phyloP scores from a whole-genome alignment of 1,140 invertebrate species.

The Drosophila obscura region DNA sequence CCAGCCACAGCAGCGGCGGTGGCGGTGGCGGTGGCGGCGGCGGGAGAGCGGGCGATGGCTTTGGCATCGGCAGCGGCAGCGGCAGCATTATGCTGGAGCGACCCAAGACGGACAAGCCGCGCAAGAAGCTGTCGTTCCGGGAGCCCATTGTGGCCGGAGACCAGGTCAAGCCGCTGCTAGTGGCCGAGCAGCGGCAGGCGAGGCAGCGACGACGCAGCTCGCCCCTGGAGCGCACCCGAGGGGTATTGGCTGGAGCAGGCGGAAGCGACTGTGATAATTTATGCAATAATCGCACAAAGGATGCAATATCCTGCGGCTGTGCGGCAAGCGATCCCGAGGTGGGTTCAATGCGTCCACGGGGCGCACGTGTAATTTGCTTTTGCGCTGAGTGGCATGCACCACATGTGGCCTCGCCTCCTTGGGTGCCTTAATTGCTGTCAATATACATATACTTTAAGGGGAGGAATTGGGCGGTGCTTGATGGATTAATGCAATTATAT shows the following conservation, averaged over 20 bases:
- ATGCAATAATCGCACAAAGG: conserved; percentile 74
- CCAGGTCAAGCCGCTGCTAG: conserved; percentile 54
- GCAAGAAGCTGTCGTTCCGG: conserved; percentile 93
- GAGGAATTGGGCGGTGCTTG: conserved; percentile 9
- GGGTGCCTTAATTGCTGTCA: conserved; percentile 52
- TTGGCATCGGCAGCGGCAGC: conserved; percentile 28
- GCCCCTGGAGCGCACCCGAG: conserved; percentile 57
- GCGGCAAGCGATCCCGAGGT: conserved; percentile 71
- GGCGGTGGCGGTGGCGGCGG: conserved; percentile 35
- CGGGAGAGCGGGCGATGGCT: not conserved
- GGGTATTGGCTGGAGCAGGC: not conserved
- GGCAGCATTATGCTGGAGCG: conserved; percentile 64
- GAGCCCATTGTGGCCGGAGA: conserved; percentile 86
- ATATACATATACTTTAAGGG: not conserved
- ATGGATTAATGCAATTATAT: conserved; percentile 24
- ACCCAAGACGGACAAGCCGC: conserved; percentile 86
- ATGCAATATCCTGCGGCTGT: conserved; percentile 59
- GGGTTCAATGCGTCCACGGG: conserved; percentile 43
- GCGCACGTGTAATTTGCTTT: conserved; percentile 60
- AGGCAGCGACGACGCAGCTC: conserved; percentile 71
- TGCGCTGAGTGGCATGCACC: not conserved
- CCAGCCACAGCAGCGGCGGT: conserved; percentile 61
- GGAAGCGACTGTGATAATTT: conserved; percentile 68
- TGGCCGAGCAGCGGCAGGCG: conserved; percentile 53
- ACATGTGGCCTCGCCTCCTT: conserved; percentile 6